phyloP scores from a whole-genome alignment of 2,797 vertebrate genomes.

The Anolis apletophallus region DNA sequence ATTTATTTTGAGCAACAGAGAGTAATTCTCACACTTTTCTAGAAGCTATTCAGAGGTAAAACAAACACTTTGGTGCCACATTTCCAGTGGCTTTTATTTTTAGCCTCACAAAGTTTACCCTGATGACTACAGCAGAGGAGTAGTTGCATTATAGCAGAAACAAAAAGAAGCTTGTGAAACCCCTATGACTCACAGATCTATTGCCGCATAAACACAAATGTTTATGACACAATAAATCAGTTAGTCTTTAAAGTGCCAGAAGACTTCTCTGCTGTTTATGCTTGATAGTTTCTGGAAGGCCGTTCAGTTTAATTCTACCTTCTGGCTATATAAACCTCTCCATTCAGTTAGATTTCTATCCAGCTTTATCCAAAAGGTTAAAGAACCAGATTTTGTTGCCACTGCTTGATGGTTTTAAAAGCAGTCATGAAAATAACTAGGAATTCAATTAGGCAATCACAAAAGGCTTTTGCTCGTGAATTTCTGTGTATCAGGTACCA shows the following conservation, averaged over 20 bases:
- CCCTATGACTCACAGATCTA: not conserved
- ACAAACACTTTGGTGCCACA: not conserved
- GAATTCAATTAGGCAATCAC: not conserved
- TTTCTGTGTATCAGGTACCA: not conserved
- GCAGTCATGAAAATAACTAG: not conserved
- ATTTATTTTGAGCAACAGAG: not conserved
- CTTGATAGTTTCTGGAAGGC: not conserved
- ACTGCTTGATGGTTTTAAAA: not conserved
- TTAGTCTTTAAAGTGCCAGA: not conserved
- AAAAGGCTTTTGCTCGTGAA: not conserved
- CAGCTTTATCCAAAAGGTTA: not conserved
- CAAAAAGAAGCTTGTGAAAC: not conserved
- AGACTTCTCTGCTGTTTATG: not conserved
- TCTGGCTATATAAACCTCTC: not conserved
- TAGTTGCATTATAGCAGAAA: not conserved
- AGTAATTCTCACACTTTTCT: not conserved
- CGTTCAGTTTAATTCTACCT: not conserved
- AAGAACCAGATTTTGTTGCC: not conserved
- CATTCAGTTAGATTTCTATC: not conserved
- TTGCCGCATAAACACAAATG: not conserved
- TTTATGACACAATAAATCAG: slow-evolving; percentile 1
- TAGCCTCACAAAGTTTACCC: not conserved
- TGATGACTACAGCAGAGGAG: not conserved
- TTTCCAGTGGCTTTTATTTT: slow-evolving; percentile 9
- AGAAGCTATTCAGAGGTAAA: not conserved